Percentiles rank a stretch among this genome's conserved stretches.
These are phyloP conservation scores for Arctopsyche grandis DNA, from an alignment of 1,140 invertebrate species.

Conservation along the genomic window DNA sequence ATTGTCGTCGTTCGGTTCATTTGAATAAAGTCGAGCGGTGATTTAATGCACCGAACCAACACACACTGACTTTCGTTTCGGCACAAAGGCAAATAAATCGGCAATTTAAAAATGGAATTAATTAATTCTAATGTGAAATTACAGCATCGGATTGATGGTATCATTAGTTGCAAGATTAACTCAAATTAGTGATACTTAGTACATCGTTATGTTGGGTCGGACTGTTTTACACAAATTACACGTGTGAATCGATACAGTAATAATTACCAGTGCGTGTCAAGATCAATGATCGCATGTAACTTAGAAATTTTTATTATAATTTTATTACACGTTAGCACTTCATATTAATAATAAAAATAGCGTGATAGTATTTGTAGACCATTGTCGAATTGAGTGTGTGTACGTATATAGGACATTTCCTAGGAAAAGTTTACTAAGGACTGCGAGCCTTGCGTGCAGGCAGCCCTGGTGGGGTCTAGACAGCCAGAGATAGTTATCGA, in stretches of 20 bases:
- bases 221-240: too few relatives aligned
- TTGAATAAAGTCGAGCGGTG: constrained; percentile 22
- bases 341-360: constrained; percentile 10
- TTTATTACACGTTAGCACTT: constrained; percentile 21
- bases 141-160: too few relatives aligned
- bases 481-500: constrained; percentile 51
- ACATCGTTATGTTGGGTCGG: too few relatives aligned
- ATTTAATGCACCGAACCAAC: background rate
- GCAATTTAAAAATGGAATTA: too few relatives aligned
- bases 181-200: too few relatives aligned
- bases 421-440: constrained; percentile 1
- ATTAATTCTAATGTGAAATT: too few relatives aligned
- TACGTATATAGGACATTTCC: background rate
- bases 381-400: too few relatives aligned
- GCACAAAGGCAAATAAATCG: background rate
- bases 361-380: constrained; percentile 9
- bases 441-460: background rate
- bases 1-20: constrained; percentile 14
- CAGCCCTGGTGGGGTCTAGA: constrained; percentile 33
- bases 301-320: constrained; percentile 3
- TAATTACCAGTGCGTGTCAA: background rate
- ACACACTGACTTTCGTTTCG: constrained; percentile 1
- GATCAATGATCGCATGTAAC: background rate
- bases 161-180: too few relatives aligned
- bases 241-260: too few relatives aligned